Evolutionary conservation across 2,888 invertebrate species (phyloP), one percentile per base, ranked within the genome.

Genomic region (Koerneria pararmatus): DNA sequence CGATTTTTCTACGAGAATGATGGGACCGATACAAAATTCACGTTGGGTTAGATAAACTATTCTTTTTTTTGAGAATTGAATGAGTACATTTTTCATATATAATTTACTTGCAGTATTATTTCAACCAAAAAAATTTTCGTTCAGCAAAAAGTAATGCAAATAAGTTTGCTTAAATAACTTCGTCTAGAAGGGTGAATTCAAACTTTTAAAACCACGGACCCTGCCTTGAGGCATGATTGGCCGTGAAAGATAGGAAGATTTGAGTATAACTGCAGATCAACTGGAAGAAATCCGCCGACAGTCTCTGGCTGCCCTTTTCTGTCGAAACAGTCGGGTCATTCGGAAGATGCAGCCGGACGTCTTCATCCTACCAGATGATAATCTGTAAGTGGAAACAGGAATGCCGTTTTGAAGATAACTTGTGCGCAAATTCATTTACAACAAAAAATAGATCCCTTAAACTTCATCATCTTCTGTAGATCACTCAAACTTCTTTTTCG

Each of bases 281-380:
- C 85, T 94, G 19, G 84, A 86, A 0, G 91, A 92, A 84, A 89
- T 95, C 65, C 88, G 92, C 0, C 93, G 93, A 84, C 87, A 89
- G 0, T 92, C 92, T 0, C 83, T 95, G 59, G 89, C 93, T 0
- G 92, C 92, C 84, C 84, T 93, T 0, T 84, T 92, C 68, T 95
- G 95, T 80, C 91, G 92, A 71, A 94, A 93, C 85, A 89, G 32
- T 31, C 37, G 71, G 24, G 71, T 76, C 49, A 67, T 75, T 46
- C 57, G 58, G 1, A 57, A 64, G 27, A 61, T 95, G 84, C 94
- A 95, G 82, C 88, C 92, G 61, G 90, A 91, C 2, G 89, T 91
- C 0, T 92, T 95, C 81, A 93, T 94, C 84, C 86, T 93, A 69
- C 93, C 94, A 0, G 82, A 83, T 66, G 70, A 78, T 27, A 70